Conservation (phyloP, 2,797 vertebrate species). For the Anableps anableps region DNA sequence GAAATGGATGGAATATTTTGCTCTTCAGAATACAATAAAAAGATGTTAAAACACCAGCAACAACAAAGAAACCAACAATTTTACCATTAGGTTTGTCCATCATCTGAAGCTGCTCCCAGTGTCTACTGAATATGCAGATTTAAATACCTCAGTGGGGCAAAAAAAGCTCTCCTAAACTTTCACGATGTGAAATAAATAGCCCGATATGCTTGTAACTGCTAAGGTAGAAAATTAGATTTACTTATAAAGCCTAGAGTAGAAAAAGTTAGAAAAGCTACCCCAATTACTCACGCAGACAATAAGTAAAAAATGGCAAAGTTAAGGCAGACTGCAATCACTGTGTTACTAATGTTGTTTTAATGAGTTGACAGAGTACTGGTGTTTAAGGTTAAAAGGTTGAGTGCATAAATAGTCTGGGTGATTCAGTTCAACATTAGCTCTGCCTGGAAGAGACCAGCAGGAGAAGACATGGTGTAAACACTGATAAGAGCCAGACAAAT, state of each 20-base stretch:
- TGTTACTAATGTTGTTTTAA: constrained; percentile 35
- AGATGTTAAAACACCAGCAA: background rate
- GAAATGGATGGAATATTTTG: background rate
- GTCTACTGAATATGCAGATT: background rate
- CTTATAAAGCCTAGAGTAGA: background rate
- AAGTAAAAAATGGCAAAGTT: background rate
- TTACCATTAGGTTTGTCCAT: background rate
- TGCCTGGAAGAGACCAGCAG: constrained; percentile 29
- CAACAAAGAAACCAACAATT: background rate
- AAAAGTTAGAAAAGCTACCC: background rate
- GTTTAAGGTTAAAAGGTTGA: constrained; percentile 27
- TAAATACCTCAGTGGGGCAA: background rate
- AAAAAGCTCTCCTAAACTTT: background rate
- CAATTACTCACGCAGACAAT: constrained; percentile 13
- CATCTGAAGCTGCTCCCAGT: background rate
- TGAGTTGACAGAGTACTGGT: constrained; percentile 30
- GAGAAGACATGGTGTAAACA: constrained; percentile 21
- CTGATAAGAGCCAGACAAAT: constrained; percentile 57
- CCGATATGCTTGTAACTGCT: background rate
- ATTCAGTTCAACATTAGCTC: constrained; percentile 40
- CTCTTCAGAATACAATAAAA: background rate
- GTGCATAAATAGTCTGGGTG: constrained; percentile 39
- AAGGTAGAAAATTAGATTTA: background rate
- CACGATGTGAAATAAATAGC: background rate
- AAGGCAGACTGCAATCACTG: background rate